Conservation (phyloP, 2,888 invertebrate species). For the Melinaea marsaeus region DNA sequence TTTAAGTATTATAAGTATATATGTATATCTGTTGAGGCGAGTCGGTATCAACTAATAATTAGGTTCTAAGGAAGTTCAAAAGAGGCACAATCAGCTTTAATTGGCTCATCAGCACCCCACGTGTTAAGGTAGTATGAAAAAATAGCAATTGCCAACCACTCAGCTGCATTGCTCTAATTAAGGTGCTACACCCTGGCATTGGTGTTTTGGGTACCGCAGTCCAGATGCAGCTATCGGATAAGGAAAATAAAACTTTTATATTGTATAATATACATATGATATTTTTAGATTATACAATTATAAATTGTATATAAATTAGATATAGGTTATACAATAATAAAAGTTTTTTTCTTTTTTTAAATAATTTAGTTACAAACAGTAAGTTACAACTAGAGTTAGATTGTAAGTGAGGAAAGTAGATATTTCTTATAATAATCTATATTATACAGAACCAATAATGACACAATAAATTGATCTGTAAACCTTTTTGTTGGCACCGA, state of each 20-base stretch:
- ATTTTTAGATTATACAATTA: too few species aligned
- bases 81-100: slow-evolving; percentile 42
- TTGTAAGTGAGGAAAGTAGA: too few species aligned
- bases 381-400: too few species aligned
- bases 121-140: slow-evolving; percentile 43
- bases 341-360: too few species aligned
- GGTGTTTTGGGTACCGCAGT: slow-evolving; percentile 38
- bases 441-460: slow-evolving; percentile 35
- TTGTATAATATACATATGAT: not conserved
- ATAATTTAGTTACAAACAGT: too few species aligned
- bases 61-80: slow-evolving; percentile 35
- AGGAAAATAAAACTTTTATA: not conserved
- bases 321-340: too few species aligned
- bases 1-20: too few species aligned
- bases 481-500: slow-evolving; percentile 39
- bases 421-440: too few species aligned
- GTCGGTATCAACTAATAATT: slow-evolving; percentile 35
- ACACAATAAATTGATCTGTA: slow-evolving; percentile 28
- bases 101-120: slow-evolving; percentile 50
- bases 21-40: not conserved
- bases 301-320: too few species aligned
- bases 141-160: slow-evolving; percentile 60
- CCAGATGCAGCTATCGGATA: not conserved
- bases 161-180: slow-evolving; percentile 57
- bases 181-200: slow-evolving; percentile 47